Evolutionary conservation across 2,113 vertebrate species (phyloP).

Genomic region (Gila orcuttii): DNA sequence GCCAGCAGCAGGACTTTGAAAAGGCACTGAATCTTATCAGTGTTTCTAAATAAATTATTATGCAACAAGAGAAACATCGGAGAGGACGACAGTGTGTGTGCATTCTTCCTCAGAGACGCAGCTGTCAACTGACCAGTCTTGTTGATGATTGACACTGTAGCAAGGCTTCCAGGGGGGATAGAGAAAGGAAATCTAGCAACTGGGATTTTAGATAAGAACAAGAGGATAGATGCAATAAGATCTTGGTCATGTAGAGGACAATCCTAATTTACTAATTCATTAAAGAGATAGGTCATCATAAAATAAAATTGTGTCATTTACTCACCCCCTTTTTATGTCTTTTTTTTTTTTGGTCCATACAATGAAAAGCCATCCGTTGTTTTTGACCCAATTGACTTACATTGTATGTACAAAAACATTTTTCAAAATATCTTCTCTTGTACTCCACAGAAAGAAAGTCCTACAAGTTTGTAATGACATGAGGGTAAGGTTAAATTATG

Average conservation of each 20-base stretch:
- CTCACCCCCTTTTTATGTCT: background rate
- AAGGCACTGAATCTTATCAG: background rate
- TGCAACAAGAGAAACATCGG: background rate
- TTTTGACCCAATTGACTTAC: background rate
- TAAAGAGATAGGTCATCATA: background rate
- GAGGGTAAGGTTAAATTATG: background rate
- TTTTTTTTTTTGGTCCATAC: background rate
- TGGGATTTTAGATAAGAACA: slow-evolving; percentile 21
- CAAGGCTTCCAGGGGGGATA: slow-evolving; percentile 14
- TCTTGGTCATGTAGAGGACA: background rate
- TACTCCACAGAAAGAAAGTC: background rate
- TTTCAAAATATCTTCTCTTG: background rate
- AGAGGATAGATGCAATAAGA: slow-evolving; percentile 17
- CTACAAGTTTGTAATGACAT: background rate
- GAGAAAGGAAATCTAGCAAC: background rate
- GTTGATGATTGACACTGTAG: slow-evolving; percentile 28
- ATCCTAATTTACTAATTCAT: background rate
- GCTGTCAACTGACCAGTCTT: slow-evolving; percentile 21
- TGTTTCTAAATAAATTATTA: background rate
- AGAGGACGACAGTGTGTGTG: background rate
- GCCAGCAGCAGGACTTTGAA: background rate
- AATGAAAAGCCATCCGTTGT: background rate
- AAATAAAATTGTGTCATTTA: background rate
- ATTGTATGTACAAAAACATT: background rate
- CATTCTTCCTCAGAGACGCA: slow-evolving; percentile 8